Conservation (phyloP, 1,140 invertebrate species). For the Ladona fulva region DNA sequence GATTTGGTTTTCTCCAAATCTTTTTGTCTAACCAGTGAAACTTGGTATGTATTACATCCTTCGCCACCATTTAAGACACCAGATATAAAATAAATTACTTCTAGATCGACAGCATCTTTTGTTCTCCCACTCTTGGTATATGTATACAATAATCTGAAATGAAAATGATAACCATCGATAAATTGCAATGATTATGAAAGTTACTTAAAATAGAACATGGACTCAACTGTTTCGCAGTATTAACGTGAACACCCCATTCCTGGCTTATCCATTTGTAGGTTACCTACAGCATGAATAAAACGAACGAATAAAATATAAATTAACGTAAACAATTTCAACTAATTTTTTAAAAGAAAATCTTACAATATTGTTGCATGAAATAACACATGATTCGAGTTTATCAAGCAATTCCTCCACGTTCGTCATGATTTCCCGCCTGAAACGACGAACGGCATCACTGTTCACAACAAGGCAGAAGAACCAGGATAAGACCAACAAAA, state of each 20-base stretch:
- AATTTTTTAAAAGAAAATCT: not conserved
- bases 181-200: not conserved
- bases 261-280: constrained; percentile 26
- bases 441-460: not conserved
- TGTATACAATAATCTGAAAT: not conserved
- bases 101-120: not conserved
- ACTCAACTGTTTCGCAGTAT: constrained; percentile 26
- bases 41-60: not conserved
- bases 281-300: constrained; percentile 20
- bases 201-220: not conserved
- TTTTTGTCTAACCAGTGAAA: not conserved
- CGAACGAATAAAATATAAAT: not conserved
- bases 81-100: not conserved
- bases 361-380: not conserved
- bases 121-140: not conserved
- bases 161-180: not conserved
- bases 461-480: not conserved
- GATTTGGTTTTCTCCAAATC: not conserved
- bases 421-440: not conserved
- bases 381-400: not conserved
- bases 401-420: not conserved
- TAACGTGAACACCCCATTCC: constrained; percentile 25
- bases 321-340: not conserved
- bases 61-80: not conserved
- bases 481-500: not conserved